Conservation (phyloP, 2,888 invertebrate species). For the Drosophila peninsularis region DNA sequence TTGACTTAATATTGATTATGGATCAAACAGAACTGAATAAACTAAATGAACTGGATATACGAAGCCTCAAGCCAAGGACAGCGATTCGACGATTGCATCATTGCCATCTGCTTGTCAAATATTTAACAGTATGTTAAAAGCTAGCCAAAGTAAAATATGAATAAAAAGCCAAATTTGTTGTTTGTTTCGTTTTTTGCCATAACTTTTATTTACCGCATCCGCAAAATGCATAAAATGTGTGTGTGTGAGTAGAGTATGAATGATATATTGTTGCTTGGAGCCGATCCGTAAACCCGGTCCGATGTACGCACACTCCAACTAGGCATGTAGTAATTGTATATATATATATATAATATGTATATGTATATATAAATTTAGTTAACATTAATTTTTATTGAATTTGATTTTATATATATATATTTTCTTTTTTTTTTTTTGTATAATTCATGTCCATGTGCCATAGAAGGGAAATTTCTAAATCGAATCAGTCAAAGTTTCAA, state of each 20-base stretch:
- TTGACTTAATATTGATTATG: no score
- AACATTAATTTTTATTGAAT: conserved; percentile 68
- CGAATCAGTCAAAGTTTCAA: conserved; percentile 25
- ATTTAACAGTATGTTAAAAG: background rate
- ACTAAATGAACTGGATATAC: no score
- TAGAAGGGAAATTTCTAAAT: conserved; percentile 20
- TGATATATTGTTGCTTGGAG: conserved; percentile 13
- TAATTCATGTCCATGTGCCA: conserved; percentile 46
- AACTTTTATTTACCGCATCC: conserved; percentile 57
- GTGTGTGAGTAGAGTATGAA: conserved; percentile 9
- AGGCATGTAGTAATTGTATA: conserved; percentile 39
- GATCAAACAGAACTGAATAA: no score
- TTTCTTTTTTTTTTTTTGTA: conserved; percentile 13
- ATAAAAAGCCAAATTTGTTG: background rate
- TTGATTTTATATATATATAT: background rate
- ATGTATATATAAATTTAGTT: conserved; percentile 77
- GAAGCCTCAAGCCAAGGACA: no score
- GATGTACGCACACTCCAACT: conserved; percentile 19
- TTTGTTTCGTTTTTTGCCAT: conserved; percentile 20
- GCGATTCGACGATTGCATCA: no score
- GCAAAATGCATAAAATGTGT: conserved; percentile 42
- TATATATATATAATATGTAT: conserved; percentile 56
- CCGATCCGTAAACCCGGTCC: conserved; percentile 9
- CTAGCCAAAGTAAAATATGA: background rate
- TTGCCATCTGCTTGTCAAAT: background rate